A percentile compares a stretch with the other conserved stretches of the same genome.
These are phyloP conservation scores for Caenorhabditis uteleia DNA, from an alignment of 2,888 invertebrate genomes.

Conservation along the genomic window DNA sequence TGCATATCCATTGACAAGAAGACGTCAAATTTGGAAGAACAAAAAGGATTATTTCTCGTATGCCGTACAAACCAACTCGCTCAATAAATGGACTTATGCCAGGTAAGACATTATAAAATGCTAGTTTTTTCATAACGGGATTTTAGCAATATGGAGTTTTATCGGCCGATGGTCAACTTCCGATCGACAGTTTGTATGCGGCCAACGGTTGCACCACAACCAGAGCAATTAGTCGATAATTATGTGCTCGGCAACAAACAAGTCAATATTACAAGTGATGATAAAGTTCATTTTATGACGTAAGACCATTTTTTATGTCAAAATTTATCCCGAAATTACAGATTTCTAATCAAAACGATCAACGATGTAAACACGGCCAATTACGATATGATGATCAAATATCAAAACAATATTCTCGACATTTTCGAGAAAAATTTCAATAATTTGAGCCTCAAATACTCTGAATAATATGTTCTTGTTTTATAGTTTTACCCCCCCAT, in stretches of 20 bases:
- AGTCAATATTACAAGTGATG: constrained; percentile 2
- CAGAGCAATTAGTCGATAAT: neutral
- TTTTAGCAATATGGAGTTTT: constrained; percentile 27
- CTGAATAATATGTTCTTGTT: too few species aligned
- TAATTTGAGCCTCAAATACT: too few species aligned
- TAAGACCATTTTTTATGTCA: neutral
- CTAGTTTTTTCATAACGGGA: neutral
- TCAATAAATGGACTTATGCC: constrained; percentile 13
- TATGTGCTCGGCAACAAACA: constrained; percentile 7
- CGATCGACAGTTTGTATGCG: constrained; percentile 11
- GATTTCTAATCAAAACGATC: constrained; percentile 22
- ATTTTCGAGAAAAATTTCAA: constrained; percentile 10
- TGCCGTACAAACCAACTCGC: constrained; percentile 4
- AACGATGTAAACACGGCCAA: constrained; percentile 11
- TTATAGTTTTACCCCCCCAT: too few species aligned
- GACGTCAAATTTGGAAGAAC: constrained; percentile 34
- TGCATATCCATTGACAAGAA: constrained; percentile 22
- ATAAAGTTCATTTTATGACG: constrained; percentile 14
- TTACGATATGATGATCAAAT: constrained; percentile 11
- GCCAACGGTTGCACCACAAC: constrained; percentile 9
- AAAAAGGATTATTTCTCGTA: constrained; percentile 24
- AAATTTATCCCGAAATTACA: neutral
- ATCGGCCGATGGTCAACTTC: constrained; percentile 26
- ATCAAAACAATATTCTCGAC: constrained; percentile 2
- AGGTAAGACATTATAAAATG: neutral